Percentiles rank a stretch among this genome's conserved stretches.
Evolutionary conservation across 2,888 invertebrate genomes (phyloP).

Genomic region (Allophyes oxyacanthae): DNA sequence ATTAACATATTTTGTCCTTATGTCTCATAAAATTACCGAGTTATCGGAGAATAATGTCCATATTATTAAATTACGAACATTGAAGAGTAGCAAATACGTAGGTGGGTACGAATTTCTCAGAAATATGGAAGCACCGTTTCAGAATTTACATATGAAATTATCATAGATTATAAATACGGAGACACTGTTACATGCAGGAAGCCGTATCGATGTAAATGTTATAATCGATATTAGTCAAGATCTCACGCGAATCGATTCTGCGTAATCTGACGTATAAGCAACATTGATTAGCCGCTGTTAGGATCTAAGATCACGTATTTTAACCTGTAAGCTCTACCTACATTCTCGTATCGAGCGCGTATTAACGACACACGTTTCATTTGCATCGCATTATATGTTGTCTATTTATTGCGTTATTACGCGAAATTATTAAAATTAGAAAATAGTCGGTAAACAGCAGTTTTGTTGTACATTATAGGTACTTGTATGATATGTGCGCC

Average conservation of each 20-base stretch:
- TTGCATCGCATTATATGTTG: conserved; percentile 79
- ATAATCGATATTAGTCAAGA: conserved; percentile 82
- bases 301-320: conserved; percentile 71
- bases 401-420: conserved; percentile 76
- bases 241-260: conserved; percentile 78
- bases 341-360: conserved; percentile 62
- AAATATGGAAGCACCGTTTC: conserved; percentile 63
- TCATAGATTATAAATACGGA: conserved; percentile 71
- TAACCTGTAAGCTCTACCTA: conserved; percentile 67
- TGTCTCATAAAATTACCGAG: conserved; percentile 25
- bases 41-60: conserved; percentile 27
- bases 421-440: conserved; percentile 79
- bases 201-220: conserved; percentile 77
- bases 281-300: conserved; percentile 78
- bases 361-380: conserved; percentile 75
- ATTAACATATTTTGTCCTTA: no score
- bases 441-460: conserved; percentile 75
- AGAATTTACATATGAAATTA: conserved; percentile 81
- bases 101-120: conserved; percentile 64
- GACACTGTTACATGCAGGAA: conserved; percentile 70
- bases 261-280: conserved; percentile 77
- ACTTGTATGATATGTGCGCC: conserved; percentile 58
- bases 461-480: conserved; percentile 69
- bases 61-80: conserved; percentile 36
- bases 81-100: conserved; percentile 49